Percentiles rank a stretch among this genome's conserved stretches.
These are phyloP conservation scores for Symphodus melops DNA, from an alignment of 2,113 vertebrate genomes.

Conservation along the genomic window DNA sequence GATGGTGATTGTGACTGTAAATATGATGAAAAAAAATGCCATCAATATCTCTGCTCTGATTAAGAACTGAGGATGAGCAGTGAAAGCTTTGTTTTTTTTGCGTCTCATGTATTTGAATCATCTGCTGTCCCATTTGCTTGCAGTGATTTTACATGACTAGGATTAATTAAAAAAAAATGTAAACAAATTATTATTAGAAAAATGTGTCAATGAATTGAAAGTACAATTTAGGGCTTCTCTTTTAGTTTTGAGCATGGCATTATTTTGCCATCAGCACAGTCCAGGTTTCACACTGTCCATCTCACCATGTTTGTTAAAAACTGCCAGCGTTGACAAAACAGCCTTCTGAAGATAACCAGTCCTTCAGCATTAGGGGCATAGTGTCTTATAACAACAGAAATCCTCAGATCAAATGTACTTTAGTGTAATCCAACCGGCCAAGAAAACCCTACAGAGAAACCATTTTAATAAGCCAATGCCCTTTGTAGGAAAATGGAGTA, in stretches of 20 bases:
- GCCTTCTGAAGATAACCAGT: constrained; percentile 64
- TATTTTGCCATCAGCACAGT: constrained; percentile 12
- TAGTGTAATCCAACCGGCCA: neutral
- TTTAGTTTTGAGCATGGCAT: neutral
- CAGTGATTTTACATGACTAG: constrained; percentile 2
- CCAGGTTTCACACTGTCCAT: constrained; percentile 9
- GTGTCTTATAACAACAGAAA: constrained; percentile 72
- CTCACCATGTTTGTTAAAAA: constrained; percentile 15
- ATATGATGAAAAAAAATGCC: constrained; percentile 1
- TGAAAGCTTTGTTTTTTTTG: neutral
- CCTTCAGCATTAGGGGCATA: constrained; percentile 57
- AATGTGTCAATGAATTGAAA: neutral
- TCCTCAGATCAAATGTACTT: constrained; percentile 55
- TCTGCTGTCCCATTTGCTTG: constrained; percentile 19
- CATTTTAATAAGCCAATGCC: neutral
- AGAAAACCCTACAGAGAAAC: neutral
- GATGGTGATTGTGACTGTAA: neutral
- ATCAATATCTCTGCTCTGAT: constrained; percentile 6
- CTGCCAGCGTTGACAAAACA: constrained; percentile 41
- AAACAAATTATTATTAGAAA: neutral
- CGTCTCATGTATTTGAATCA: constrained; percentile 32
- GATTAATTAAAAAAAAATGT: neutral
- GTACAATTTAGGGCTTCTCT: constrained; percentile 8
- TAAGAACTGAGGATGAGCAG: neutral
- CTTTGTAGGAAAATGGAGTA: neutral